Evolutionary conservation across 2,113 vertebrate species (phyloP).

Genomic region (Xiphophorus couchianus): DNA sequence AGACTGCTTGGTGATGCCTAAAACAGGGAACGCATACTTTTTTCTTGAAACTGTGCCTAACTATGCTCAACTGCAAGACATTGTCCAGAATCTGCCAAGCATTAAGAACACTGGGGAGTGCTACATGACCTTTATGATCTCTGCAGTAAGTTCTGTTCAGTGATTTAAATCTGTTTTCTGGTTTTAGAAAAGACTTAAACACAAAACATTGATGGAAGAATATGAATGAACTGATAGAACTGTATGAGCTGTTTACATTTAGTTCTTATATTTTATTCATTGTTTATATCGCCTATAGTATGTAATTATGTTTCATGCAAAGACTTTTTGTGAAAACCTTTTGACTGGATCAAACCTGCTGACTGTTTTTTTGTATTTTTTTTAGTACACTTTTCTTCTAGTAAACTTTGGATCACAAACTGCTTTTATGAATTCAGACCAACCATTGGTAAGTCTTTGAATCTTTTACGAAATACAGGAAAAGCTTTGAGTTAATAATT

Average conservation of each 20-base stretch:
- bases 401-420: slow-evolving; percentile 1
- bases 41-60: no score
- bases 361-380: background rate
- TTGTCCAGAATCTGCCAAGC: background rate
- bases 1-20: background rate
- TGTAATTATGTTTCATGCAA: no score
- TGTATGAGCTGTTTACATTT: no score
- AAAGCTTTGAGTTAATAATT: background rate
- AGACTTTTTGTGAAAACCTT: no score
- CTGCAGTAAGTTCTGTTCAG: background rate
- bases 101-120: background rate
- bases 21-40: rapidly evolving
- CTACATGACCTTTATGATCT: background rate
- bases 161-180: background rate
- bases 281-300: no score
- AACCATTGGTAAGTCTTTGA: slow-evolving; percentile 2
- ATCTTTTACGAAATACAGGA: background rate
- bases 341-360: background rate
- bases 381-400: background rate
- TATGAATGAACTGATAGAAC: no score
- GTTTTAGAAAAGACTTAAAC: background rate
- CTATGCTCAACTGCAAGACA: no score
- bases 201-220: no score
- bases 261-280: no score
- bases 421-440: background rate